Evolutionary conservation across 2,113 vertebrate genomes (phyloP), one percentile per base, ranked within the genome.

Genomic region (Microcebus tavaratra): DNA sequence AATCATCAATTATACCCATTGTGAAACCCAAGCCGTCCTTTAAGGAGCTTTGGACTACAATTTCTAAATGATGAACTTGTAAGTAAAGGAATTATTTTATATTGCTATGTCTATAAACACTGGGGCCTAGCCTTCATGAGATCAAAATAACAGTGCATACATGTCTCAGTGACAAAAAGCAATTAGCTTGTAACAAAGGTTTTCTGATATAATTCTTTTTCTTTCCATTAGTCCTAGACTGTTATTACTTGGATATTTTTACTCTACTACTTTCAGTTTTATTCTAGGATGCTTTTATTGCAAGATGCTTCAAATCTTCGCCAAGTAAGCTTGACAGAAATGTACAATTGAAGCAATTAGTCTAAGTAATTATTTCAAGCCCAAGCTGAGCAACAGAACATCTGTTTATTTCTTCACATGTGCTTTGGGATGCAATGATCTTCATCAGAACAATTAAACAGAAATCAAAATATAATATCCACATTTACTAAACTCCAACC

Each of bases 41-140:
- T 75, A 27, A 88, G 39, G 50, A 92, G 83, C 10, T 65, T 48
- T 48, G 34, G 59, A 76, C 53, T 63, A 61, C 11, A 45, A 25
- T 34, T 61, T 85, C 72, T 45, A 42, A 31, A 42, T 36, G 27
- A 36, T 57, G 20, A 94, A 53, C n/a, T 7, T 59, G 18, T 63
- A 94, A 90, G 31, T 48, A 86, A 67, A 59, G 31, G 15, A 81
- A 21, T 39, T 80, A 67, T 42, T 85, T 85, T n/a, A 75, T 18
- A 92, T 12, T 75, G 29, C 29, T 95, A 83, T 18, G 21, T 88
- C 17, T 96, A 92, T 72, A 90, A 90, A 36, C 29, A 75, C 29
- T 63, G 36, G 20, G 59, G 70, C 4, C 14, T 42, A 21, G 23
- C 63, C 31, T 34, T 90, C 23, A 88, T 36, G 59, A 82, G 27